Percentiles rank a stretch among this genome's conserved stretches.
These are phyloP conservation scores for Nasonia oneida DNA, from an alignment of 2,888 invertebrate genomes.

Conservation along the genomic window DNA sequence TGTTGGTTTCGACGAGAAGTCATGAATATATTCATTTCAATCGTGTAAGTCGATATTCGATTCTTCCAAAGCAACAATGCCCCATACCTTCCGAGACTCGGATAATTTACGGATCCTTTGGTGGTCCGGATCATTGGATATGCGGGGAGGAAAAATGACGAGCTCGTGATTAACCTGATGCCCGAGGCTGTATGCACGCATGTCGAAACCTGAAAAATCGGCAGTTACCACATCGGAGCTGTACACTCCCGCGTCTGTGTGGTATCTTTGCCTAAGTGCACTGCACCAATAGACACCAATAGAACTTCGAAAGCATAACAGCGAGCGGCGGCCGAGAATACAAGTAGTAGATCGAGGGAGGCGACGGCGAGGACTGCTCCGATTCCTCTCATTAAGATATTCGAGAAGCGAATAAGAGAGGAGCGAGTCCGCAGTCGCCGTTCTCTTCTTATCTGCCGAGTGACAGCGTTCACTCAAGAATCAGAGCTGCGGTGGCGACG, in stretches of 20 bases:
- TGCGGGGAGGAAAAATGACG: not conserved
- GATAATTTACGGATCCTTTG: not conserved
- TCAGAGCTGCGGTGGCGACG: slow-evolving; percentile 72
- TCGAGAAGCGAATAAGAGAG: slow-evolving; percentile 64
- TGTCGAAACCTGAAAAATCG: not conserved
- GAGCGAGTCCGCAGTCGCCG: slow-evolving; percentile 30
- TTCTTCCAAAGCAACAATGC: not conserved
- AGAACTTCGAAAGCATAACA: not conserved
- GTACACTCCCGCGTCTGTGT: no score
- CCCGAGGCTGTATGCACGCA: not conserved
- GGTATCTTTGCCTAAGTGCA: no score
- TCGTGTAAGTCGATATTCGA: not conserved
- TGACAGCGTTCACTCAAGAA: slow-evolving; percentile 79
- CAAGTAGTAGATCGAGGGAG: not conserved
- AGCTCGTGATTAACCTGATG: slow-evolving; percentile 21
- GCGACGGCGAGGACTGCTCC: not conserved
- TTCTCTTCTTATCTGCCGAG: slow-evolving; percentile 75
- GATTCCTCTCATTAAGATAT: slow-evolving; percentile 77
- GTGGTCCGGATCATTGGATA: not conserved
- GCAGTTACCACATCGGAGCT: not conserved
- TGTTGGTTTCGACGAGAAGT: not conserved
- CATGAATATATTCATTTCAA: not conserved
- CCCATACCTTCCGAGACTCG: not conserved
- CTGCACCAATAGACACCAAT: no score
- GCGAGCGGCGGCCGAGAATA: not conserved